Evolutionary conservation across 2,797 vertebrate genomes (phyloP).

Genomic region (Antrozous pallidus): DNA sequence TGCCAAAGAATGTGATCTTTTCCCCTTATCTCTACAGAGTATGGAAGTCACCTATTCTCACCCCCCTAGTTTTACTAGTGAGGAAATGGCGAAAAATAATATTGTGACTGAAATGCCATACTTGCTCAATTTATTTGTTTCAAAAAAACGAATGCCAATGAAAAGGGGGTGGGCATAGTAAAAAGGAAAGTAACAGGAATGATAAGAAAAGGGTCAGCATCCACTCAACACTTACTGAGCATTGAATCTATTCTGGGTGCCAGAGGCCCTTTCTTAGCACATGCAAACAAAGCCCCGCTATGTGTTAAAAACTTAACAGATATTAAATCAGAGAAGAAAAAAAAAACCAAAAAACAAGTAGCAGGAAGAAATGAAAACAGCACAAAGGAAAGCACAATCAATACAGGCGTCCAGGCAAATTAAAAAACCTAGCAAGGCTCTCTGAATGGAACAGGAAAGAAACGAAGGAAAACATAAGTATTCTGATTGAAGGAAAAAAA

Average conservation of each 20-base stretch:
- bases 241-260: neutral
- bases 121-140: neutral
- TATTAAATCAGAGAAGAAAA: neutral
- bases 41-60: neutral
- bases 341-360: neutral
- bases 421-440: neutral
- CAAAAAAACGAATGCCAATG: slow-evolving; percentile 1
- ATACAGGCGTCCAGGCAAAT: neutral
- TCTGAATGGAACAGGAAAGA: neutral
- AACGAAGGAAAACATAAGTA: neutral
- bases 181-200: neutral
- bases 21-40: neutral
- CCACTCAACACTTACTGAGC: neutral
- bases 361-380: neutral
- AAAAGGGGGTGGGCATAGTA: neutral
- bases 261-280: neutral
- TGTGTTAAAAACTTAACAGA: neutral
- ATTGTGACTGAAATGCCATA: neutral
- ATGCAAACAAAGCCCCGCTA: neutral
- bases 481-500: neutral
- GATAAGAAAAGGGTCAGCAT: neutral
- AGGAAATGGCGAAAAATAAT: neutral
- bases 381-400: neutral
- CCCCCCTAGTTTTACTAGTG: neutral
- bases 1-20: neutral